Evolutionary conservation across 2,113 vertebrate genomes (phyloP).

Genomic region (Hippocampus zosterae): DNA sequence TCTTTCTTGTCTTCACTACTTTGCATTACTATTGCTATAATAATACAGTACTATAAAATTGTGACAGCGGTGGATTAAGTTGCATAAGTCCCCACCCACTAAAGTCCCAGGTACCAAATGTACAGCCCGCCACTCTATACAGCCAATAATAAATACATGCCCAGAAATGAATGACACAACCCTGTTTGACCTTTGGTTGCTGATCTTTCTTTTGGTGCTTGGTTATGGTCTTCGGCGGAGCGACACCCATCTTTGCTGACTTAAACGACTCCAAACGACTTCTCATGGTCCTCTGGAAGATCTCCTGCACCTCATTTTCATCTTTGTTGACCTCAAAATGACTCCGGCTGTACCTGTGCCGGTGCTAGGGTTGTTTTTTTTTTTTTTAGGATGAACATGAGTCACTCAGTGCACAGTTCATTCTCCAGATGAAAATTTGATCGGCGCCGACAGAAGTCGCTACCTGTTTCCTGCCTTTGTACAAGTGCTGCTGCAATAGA

Average conservation of each 20-base stretch:
- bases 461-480: constrained; percentile 89
- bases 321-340: constrained; percentile 75
- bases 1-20: too few relatives aligned
- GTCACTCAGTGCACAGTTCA: not conserved
- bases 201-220: constrained; percentile 84
- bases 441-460: not conserved
- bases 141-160: not conserved
- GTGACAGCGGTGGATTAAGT: not conserved
- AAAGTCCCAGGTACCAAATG: too few relatives aligned
- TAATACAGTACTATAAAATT: too few relatives aligned
- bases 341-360: constrained; percentile 87
- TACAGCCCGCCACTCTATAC: too few relatives aligned
- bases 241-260: constrained; percentile 84
- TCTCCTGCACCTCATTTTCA: constrained; percentile 88
- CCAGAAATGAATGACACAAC: not conserved
- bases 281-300: constrained; percentile 96
- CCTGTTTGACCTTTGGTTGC: constrained; percentile 70
- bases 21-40: too few relatives aligned
- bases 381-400: not conserved
- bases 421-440: not conserved
- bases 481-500: constrained; percentile 89
- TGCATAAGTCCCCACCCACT: not conserved
- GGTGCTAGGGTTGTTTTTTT: constrained; percentile 70
- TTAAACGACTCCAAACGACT: constrained; percentile 93
- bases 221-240: constrained; percentile 77